Conservation (phyloP, 2,113 vertebrate species). For the Hippocampus mohnikei region DNA sequence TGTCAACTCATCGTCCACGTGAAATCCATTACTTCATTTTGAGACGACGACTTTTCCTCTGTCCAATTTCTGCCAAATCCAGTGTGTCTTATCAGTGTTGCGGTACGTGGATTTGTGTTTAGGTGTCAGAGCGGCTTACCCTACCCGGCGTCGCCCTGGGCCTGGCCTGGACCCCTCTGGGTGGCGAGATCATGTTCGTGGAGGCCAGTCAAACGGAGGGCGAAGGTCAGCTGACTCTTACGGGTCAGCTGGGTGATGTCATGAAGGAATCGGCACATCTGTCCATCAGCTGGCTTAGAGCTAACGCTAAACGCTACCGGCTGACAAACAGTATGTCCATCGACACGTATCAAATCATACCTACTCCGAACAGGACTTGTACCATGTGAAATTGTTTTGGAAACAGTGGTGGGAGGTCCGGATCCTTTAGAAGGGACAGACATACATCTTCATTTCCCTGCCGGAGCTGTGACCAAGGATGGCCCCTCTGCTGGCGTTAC, state of each 20-base stretch:
- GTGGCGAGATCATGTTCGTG: conserved; percentile 97
- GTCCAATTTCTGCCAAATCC: not conserved
- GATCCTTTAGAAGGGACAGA: conserved; percentile 97
- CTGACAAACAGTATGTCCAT: conserved; percentile 82
- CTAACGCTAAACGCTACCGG: conserved; percentile 86
- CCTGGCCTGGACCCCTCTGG: conserved; percentile 90
- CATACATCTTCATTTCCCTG: conserved; percentile 98
- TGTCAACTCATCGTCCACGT: not conserved
- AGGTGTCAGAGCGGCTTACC: conserved; percentile 90
- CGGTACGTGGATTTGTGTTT: conserved; percentile 7
- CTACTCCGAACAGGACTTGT: no score
- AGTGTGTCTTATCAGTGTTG: not conserved
- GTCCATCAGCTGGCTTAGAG: conserved; percentile 94
- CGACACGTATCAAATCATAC: not conserved
- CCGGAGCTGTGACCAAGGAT: conserved; percentile 97
- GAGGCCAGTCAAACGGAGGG: conserved; percentile 95
- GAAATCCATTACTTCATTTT: not conserved
- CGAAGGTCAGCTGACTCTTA: conserved; percentile 90
- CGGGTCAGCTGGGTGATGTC: conserved; percentile 89
- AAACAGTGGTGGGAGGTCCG: conserved; percentile 84
- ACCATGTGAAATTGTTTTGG: conserved; percentile 15
- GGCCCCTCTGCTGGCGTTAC: conserved; percentile 97
- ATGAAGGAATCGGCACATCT: conserved; percentile 98
- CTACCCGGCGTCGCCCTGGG: conserved; percentile 93
- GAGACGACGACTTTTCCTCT: not conserved